Conservation (phyloP, 1,140 invertebrate species). For the Drosophila yakuba region DNA sequence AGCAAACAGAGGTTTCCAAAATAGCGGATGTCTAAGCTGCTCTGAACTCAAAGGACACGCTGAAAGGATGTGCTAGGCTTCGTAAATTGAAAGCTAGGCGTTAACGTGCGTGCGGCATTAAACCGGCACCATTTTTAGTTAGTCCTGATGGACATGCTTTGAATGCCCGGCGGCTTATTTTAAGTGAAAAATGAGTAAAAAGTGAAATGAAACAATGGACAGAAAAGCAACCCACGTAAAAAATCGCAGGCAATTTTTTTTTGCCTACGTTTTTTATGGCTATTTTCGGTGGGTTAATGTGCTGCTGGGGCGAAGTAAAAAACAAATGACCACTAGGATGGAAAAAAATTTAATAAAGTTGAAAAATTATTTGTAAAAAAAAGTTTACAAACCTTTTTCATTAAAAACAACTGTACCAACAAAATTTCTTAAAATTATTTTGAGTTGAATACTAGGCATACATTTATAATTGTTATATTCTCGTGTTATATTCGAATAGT, state of each 20-base stretch:
- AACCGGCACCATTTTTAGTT: slow-evolving; percentile 40
- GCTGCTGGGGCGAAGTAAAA: slow-evolving; percentile 78
- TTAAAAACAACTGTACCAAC: not conserved
- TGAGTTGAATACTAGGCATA: not conserved
- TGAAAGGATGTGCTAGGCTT: slow-evolving; percentile 76
- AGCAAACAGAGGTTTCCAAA: slow-evolving; percentile 73
- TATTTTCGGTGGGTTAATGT: slow-evolving; percentile 79
- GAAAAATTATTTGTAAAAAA: slow-evolving; percentile 34
- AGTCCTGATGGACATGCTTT: slow-evolving; percentile 60
- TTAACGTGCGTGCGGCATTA: slow-evolving; percentile 19
- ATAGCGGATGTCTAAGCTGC: slow-evolving; percentile 71
- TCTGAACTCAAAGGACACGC: slow-evolving; percentile 75
- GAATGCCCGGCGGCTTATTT: slow-evolving; percentile 80
- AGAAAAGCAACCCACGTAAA: slow-evolving; percentile 46
- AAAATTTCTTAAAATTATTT: not conserved
- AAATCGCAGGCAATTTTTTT: slow-evolving; percentile 84
- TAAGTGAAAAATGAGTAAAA: slow-evolving; percentile 83
- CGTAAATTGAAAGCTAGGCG: slow-evolving; percentile 74
- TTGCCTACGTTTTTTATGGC: slow-evolving; percentile 73
- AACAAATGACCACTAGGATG: slow-evolving; percentile 24
- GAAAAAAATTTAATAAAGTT: slow-evolving; percentile 26
- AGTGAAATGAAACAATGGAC: slow-evolving; percentile 81
- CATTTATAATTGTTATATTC: no score
- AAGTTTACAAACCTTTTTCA: not conserved
- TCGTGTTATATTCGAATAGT: no score